These are phyloP conservation scores for Euzophera pinguis DNA, from an alignment of 2,888 invertebrate genomes.

Conservation along the genomic window DNA sequence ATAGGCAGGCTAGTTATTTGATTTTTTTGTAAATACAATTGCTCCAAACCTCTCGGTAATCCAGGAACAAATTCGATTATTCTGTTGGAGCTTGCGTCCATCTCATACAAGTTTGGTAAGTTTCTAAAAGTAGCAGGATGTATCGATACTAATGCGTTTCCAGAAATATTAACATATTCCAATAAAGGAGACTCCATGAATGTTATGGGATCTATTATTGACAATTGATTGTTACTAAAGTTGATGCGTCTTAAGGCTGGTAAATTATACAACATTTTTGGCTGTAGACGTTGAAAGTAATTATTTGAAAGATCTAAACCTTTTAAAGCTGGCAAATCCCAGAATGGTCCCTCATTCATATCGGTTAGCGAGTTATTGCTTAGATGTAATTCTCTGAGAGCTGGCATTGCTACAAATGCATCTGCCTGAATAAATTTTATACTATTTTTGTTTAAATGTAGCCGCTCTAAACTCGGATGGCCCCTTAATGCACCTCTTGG, in stretches of 20 bases:
- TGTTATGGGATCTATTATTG: slow-evolving; percentile 84
- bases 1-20: slow-evolving; percentile 83
- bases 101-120: slow-evolving; percentile 86
- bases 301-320: slow-evolving; percentile 90
- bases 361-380: slow-evolving; percentile 91
- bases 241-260: slow-evolving; percentile 88
- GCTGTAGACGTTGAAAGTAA: slow-evolving; percentile 85
- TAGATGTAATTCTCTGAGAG: slow-evolving; percentile 88
- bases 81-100: slow-evolving; percentile 87
- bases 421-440: slow-evolving; percentile 87
- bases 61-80: slow-evolving; percentile 88
- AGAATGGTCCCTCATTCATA: slow-evolving; percentile 86
- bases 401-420: slow-evolving; percentile 91
- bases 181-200: slow-evolving; percentile 86
- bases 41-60: slow-evolving; percentile 87
- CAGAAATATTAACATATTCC: slow-evolving; percentile 89
- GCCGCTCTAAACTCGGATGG: slow-evolving; percentile 88
- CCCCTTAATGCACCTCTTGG: slow-evolving; percentile 89
- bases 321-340: slow-evolving; percentile 91
- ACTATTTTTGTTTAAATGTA: slow-evolving; percentile 89
- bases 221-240: slow-evolving; percentile 86
- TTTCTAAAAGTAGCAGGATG: slow-evolving; percentile 89
- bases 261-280: slow-evolving; percentile 85
- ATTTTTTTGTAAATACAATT: slow-evolving; percentile 85
- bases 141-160: slow-evolving; percentile 84